Conservation (phyloP, 2,113 vertebrate species). For the Microcebus lehilahytsara region DNA sequence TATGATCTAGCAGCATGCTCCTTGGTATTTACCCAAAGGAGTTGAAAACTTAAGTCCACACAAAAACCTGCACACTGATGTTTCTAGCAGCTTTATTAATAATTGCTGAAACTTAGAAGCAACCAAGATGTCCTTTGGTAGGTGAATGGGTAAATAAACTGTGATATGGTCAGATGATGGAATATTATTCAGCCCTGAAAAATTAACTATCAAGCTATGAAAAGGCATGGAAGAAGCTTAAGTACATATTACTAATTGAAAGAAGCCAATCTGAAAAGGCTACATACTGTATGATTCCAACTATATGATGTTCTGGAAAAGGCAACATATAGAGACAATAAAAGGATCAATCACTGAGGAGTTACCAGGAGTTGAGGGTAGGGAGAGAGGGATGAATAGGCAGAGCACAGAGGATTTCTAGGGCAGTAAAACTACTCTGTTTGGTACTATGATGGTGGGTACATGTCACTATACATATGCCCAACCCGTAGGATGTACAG, state of each 20-base stretch:
- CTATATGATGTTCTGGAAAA: background rate
- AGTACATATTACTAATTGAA: background rate
- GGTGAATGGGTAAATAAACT: background rate
- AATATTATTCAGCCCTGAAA: background rate
- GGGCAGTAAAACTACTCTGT: background rate
- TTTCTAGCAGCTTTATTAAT: background rate
- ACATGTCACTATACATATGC: background rate
- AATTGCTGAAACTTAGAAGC: background rate
- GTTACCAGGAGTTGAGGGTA: background rate
- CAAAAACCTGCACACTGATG: background rate
- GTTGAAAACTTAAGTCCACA: background rate
- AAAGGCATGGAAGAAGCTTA: background rate
- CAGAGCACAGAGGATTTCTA: background rate
- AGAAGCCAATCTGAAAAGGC: background rate
- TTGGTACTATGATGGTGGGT: background rate
- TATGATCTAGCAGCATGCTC: background rate
- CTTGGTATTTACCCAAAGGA: background rate
- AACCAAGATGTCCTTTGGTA: background rate
- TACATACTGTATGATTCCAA: background rate
- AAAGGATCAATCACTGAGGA: background rate
- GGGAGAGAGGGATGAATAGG: background rate
- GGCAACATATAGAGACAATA: background rate
- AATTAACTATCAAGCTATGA: background rate
- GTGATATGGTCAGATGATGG: background rate
- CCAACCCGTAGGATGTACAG: background rate